Conservation (phyloP, 2,113 vertebrate genomes). For the Platycercus adscitus region DNA sequence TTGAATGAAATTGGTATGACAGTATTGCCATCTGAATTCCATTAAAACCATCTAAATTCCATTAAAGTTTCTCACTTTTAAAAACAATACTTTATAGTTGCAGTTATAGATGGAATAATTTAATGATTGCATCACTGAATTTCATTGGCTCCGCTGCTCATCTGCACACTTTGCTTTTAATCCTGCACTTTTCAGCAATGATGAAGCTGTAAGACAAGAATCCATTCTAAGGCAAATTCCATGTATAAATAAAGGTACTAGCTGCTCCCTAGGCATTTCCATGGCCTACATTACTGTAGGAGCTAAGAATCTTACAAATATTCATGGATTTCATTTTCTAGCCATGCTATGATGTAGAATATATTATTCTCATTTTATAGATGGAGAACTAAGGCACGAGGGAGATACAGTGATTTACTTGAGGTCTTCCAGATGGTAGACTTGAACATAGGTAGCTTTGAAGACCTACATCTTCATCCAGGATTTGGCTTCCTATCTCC, state of each 20-base stretch:
- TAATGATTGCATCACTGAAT: not conserved
- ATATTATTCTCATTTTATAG: not conserved
- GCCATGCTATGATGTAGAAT: not conserved
- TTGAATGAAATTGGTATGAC: not conserved
- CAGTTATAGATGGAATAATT: not conserved
- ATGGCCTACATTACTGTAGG: not conserved
- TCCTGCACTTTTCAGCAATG: not conserved
- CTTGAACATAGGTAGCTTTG: not conserved
- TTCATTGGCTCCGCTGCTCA: constrained; percentile 18
- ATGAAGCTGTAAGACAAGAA: not conserved
- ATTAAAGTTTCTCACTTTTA: not conserved
- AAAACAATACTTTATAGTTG: not conserved
- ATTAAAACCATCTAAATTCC: not conserved
- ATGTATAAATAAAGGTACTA: not conserved
- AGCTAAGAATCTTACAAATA: not conserved
- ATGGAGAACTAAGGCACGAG: not conserved
- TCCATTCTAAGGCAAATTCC: not conserved
- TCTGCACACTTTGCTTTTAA: not conserved
- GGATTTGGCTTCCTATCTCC: not conserved
- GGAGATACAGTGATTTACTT: not conserved
- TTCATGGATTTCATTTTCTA: not conserved
- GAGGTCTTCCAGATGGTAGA: not conserved
- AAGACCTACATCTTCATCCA: not conserved
- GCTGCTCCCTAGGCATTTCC: not conserved
- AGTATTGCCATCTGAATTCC: not conserved